Evolutionary conservation across 2,113 vertebrate genomes (phyloP).

Genomic region (Rhabdomys dilectus): DNA sequence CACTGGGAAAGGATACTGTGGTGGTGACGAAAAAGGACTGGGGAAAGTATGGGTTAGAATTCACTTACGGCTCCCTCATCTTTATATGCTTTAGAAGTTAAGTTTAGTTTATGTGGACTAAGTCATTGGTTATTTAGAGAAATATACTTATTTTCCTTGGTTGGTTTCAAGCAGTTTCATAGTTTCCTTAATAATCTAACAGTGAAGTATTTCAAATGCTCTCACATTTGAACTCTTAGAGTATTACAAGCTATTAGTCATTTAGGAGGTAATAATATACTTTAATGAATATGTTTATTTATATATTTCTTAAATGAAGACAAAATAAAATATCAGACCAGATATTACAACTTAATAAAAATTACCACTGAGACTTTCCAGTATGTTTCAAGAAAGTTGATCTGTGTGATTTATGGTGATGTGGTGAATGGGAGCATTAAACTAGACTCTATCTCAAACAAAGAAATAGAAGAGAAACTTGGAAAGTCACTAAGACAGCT

Average conservation of each 20-base stretch:
- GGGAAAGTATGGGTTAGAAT: neutral
- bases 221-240: neutral
- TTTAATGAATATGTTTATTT: constrained; percentile 85
- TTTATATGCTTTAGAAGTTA: neutral
- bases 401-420: neutral
- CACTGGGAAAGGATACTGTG: neutral
- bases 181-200: neutral
- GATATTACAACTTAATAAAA: constrained; percentile 75
- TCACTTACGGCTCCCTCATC: neutral
- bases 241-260: neutral
- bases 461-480: neutral
- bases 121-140: neutral
- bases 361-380: constrained; percentile 27
- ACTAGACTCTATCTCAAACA: neutral
- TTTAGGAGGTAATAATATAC: neutral
- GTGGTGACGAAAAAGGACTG: neutral
- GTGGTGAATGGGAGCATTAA: neutral
- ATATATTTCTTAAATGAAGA: constrained; percentile 81
- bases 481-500: neutral
- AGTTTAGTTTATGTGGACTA: neutral
- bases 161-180: neutral
- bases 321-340: constrained; percentile 67
- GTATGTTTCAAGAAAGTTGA: neutral
- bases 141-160: neutral
- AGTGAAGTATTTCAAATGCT: neutral